Base-by-base conservation (phyloP, 2,888 invertebrate genomes). In the Lithophane leautieri region DNA sequence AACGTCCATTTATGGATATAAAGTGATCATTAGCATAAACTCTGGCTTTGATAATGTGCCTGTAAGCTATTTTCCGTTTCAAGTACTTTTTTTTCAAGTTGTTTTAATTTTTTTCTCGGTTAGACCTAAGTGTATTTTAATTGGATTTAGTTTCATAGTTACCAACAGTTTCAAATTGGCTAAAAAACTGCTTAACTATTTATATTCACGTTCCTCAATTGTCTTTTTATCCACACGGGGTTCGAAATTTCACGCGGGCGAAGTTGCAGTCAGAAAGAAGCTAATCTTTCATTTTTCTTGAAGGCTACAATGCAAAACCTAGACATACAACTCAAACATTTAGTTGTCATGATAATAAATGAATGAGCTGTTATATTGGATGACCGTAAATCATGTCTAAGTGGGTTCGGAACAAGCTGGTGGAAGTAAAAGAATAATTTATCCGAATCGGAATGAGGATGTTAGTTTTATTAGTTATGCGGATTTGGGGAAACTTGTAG, bases 1-100 rank as follows among this genome's bases (percentile, higher is more conserved):
- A 84, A 68, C 70, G 66, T 79, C 73, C 80, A 75, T 86, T 90
- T 91, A 90, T 91, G 90, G 89, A 88, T 90, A 91, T 90, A 89
- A 91, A 91, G 88, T 81, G 89, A 75, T 83, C 87, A 87, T 91
- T 89, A 88, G 79, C 82, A 78, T 84, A 81, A 81, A 85, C 78
- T 78, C 54, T 47, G 75, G 73, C 62, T 84, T 83, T 75, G 65
- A 78, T 83, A 83, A 81, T 74, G 71, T 71, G 40, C n/a, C 62
- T 69, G 56, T 63, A 70, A 79, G 44, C 71, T 86, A 71, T 67
- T 78, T 69, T 71, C 8, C 19, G 50, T 50, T 19, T 50, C 19
- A 50, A 50, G 50, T 50, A 7, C 6, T 34, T 69, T 82, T 68
- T 83, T 68, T 66, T 76, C 12, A 68, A 79, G 40, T 71, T 86